Evolutionary conservation across 2,797 vertebrate genomes (phyloP), one percentile per base, ranked within the genome.

Genomic region (Adrianichthys oophorus): DNA sequence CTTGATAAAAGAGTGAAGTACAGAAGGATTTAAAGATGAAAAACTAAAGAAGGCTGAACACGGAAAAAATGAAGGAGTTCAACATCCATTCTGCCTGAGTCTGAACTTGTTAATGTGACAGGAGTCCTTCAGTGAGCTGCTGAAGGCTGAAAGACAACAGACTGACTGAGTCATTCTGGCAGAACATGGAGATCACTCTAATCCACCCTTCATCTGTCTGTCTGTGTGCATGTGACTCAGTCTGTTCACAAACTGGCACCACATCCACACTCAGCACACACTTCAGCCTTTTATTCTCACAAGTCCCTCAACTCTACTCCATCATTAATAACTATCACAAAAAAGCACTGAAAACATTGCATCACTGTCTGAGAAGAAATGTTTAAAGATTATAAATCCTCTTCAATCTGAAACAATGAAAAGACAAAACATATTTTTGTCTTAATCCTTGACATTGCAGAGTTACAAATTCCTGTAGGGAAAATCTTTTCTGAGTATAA

Each of bases 101-200:
- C 72, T 68, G 58, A 78, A 70, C 75, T 68, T 21, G 60, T 68
- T 3, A 42, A 43, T 48, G 54, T 62, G 61, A 62, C 23, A 26
- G 1, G 52, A 70, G 70, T 68, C 49, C 41, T 37, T 60, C 8
- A 44, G 54, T 16, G 54, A 75, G 63, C 47, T 59, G 53, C 79
- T 70, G 77, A 63, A 57, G 56, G 74, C 72, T 58, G 54, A 60
- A 42, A 70, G 78, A 79, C 73, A 66, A 79, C 82, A 79, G 75
- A 59, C 62, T 41, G 44, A 37, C 68, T 80, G 83, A 88, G 78
- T 88, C 81, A 86, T 66, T 1, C 76, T 85, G 82, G 75, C 71
- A 85, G 78, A 80, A 79, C 78, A 72, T 2, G 15, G 46, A 2
- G 65, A 65, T 72, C 57, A 40, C 24, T 69, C 51, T 64, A 62